A percentile compares a stretch with the other conserved stretches of the same genome.
Conservation (phyloP, 2,888 invertebrate genomes). For the Hedychridium roseum region DNA sequence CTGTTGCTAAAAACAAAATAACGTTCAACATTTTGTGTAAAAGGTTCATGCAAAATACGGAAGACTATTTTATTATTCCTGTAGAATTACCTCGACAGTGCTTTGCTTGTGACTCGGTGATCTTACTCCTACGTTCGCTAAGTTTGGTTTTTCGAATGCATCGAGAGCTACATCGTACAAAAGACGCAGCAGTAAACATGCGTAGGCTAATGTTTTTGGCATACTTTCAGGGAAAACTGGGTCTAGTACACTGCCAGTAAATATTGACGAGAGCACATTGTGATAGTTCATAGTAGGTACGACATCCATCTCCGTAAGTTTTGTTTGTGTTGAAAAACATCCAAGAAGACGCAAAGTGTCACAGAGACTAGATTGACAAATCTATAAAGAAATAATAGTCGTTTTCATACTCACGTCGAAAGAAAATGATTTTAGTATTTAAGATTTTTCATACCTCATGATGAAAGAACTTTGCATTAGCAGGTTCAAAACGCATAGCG, state of each 20-base stretch:
- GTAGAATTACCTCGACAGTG: constrained; percentile 70
- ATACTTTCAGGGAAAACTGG: constrained; percentile 75
- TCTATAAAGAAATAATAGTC: constrained; percentile 65
- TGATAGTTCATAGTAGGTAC: constrained; percentile 56
- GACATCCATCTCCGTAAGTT: constrained; percentile 64
- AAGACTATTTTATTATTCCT: no score
- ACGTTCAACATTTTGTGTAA: constrained; percentile 17
- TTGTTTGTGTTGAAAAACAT: constrained; percentile 77
- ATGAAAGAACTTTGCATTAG: constrained; percentile 97
- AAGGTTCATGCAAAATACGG: constrained; percentile 3
- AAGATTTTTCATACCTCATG: constrained; percentile 74
- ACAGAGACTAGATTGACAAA: constrained; percentile 92
- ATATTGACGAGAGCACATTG: constrained; percentile 74
- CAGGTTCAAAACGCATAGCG: constrained; percentile 99
- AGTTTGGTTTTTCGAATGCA: constrained; percentile 88
- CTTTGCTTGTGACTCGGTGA: constrained; percentile 72
- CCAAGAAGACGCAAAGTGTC: constrained; percentile 92
- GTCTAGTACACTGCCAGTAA: constrained; percentile 79
- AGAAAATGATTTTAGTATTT: constrained; percentile 5
- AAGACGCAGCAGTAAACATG: constrained; percentile 84
- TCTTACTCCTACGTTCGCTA: constrained; percentile 71
- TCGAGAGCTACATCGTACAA: constrained; percentile 96
- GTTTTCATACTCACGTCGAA: no score
- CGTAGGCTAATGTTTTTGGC: constrained; percentile 81
- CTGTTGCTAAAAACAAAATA: constrained; percentile 42